Conservation (phyloP, 2,113 vertebrate species). For the Turnix velox region DNA sequence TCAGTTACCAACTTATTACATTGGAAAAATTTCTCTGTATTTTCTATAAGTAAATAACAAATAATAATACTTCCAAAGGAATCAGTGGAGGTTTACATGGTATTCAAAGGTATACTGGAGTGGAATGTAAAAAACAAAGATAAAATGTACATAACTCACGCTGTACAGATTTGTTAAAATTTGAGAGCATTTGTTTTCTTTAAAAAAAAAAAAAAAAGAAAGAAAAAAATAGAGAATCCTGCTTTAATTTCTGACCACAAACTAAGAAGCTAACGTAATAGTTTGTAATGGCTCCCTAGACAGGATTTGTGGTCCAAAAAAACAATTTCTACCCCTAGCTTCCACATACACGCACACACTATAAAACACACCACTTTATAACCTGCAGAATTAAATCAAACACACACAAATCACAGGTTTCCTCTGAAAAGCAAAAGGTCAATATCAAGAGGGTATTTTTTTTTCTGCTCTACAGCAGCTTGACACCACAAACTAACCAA, state of each 20-base stretch:
- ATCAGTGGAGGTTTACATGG: too few relatives aligned
- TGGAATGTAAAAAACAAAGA: background rate
- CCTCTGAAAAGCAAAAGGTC: background rate
- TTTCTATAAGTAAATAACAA: background rate
- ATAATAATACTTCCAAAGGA: background rate
- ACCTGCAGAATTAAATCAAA: constrained; percentile 52
- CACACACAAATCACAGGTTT: constrained; percentile 7
- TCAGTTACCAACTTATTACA: background rate
- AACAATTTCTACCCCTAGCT: constrained; percentile 24
- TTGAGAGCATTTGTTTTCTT: background rate
- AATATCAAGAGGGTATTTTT: background rate
- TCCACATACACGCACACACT: background rate
- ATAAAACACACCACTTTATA: constrained; percentile 29
- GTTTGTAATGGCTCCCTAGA: constrained; percentile 13
- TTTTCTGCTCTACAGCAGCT: constrained; percentile 21
- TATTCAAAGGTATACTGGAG: background rate
- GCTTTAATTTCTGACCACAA: constrained; percentile 23
- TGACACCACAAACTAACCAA: constrained; percentile 14
- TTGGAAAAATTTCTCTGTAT: rapidly evolving
- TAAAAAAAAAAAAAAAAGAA: background rate
- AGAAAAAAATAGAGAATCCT: background rate
- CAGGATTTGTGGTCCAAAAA: constrained; percentile 49
- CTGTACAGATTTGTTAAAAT: background rate
- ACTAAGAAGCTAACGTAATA: constrained; percentile 30
- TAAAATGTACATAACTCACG: background rate